Evolutionary conservation across 1,140 invertebrate genomes (phyloP).

Genomic region (Dendrolimus kikuchii): DNA sequence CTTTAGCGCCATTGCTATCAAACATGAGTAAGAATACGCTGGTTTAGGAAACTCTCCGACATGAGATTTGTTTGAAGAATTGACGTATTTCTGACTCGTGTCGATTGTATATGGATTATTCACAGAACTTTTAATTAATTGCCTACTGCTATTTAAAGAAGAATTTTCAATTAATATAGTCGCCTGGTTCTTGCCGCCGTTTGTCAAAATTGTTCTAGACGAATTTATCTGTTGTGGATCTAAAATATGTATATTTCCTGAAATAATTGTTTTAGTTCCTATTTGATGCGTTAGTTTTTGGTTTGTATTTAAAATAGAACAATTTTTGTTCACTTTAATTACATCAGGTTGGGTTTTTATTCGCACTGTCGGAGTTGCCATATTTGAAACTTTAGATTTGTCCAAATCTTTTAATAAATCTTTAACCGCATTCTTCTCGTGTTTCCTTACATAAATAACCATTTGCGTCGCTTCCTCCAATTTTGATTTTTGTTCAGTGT

Average conservation of each 20-base stretch:
- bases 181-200: constrained; percentile 63
- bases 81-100: constrained; percentile 63
- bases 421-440: constrained; percentile 73
- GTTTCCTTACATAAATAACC: constrained; percentile 64
- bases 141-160: constrained; percentile 58
- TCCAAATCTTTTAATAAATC: constrained; percentile 71
- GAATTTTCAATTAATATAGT: constrained; percentile 70
- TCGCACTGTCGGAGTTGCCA: constrained; percentile 43
- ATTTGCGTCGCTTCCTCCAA: constrained; percentile 66
- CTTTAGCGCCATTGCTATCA: constrained; percentile 97
- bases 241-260: constrained; percentile 70
- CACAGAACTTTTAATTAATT: constrained; percentile 65
- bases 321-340: constrained; percentile 65
- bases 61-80: constrained; percentile 65
- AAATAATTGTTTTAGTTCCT: constrained; percentile 69
- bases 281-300: constrained; percentile 61
- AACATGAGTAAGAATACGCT: constrained; percentile 96
- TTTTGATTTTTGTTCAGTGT: neutral
- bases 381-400: constrained; percentile 36
- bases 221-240: constrained; percentile 50
- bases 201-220: constrained; percentile 69
- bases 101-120: constrained; percentile 55
- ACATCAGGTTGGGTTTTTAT: constrained; percentile 64
- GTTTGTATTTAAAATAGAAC: constrained; percentile 65
- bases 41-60: constrained; percentile 93